Evolutionary conservation across 92 coral and sea anemone genomes (phyloP).

Genomic region (Heliopora coerulea): DNA sequence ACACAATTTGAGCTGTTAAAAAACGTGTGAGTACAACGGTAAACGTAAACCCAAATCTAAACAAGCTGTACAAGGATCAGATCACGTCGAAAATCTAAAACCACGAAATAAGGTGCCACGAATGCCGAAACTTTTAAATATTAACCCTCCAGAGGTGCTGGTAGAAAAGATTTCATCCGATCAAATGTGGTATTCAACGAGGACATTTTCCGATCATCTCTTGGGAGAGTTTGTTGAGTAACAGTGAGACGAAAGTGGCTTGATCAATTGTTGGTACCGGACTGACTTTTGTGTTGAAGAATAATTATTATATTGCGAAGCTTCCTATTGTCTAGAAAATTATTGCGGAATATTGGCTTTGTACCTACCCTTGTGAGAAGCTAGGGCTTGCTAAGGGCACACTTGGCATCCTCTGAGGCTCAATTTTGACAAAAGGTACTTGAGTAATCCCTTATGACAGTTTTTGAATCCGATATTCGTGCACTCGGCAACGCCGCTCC

Average conservation of each 20-base stretch:
- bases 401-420: slow-evolving; percentile 87
- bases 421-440: slow-evolving; percentile 43
- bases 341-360: slow-evolving; percentile 56
- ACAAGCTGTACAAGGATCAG: too few species aligned
- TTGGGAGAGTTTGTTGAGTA: too few species aligned
- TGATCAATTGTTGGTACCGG: not conserved
- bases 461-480: slow-evolving; percentile 16
- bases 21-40: not conserved
- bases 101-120: too few species aligned
- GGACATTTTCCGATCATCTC: not conserved
- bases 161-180: too few species aligned
- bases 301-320: not conserved
- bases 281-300: not conserved
- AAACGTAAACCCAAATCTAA: too few species aligned
- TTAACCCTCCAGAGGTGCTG: too few species aligned
- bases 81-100: too few species aligned
- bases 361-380: slow-evolving; percentile 98
- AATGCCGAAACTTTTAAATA: too few species aligned
- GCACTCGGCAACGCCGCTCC: slow-evolving; percentile 9
- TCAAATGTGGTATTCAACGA: not conserved
- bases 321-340: not conserved
- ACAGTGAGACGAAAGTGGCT: not conserved
- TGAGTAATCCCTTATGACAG: slow-evolving; percentile 24
- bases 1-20: not conserved
- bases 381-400: slow-evolving; percentile 98